phyloP scores from a whole-genome alignment of 2,888 invertebrate genomes.

The Caenorhabditis auriculariae region DNA sequence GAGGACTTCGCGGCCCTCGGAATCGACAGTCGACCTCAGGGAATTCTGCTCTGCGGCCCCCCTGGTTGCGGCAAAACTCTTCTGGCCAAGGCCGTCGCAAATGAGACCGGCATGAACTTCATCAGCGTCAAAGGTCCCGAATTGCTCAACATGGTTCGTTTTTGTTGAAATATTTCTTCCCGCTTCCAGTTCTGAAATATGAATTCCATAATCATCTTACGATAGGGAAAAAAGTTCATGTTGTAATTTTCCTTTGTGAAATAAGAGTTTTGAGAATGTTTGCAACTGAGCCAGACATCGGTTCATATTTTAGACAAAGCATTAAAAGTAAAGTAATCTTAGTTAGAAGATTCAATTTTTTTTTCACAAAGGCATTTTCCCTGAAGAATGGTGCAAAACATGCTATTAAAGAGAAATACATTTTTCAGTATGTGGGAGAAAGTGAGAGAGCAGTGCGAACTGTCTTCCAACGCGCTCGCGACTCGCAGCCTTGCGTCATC shows the following conservation, averaged over 20 bases:
- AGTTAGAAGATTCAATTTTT: too few species aligned
- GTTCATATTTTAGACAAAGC: too few species aligned
- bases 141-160: slow-evolving; percentile 84
- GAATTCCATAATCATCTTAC: too few species aligned
- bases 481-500: slow-evolving; percentile 94
- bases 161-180: neutral
- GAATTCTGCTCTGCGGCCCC: slow-evolving; percentile 87
- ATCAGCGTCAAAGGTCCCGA: slow-evolving; percentile 98
- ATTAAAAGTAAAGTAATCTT: too few species aligned
- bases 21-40: slow-evolving; percentile 77
- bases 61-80: slow-evolving; percentile 87
- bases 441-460: slow-evolving; percentile 95
- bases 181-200: too few species aligned
- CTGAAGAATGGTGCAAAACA: too few species aligned
- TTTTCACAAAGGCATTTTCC: too few species aligned
- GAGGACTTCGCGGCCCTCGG: slow-evolving; percentile 80
- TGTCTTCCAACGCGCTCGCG: slow-evolving; percentile 88
- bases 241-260: neutral
- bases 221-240: too few species aligned
- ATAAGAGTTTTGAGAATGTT: too few species aligned
- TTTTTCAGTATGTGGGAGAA: slow-evolving; percentile 85
- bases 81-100: slow-evolving; percentile 94
- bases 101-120: slow-evolving; percentile 97
- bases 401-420: too few species aligned
- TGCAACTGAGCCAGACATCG: too few species aligned